Conservation (phyloP, 1,140 invertebrate genomes). For the Drosophila ananassae region DNA sequence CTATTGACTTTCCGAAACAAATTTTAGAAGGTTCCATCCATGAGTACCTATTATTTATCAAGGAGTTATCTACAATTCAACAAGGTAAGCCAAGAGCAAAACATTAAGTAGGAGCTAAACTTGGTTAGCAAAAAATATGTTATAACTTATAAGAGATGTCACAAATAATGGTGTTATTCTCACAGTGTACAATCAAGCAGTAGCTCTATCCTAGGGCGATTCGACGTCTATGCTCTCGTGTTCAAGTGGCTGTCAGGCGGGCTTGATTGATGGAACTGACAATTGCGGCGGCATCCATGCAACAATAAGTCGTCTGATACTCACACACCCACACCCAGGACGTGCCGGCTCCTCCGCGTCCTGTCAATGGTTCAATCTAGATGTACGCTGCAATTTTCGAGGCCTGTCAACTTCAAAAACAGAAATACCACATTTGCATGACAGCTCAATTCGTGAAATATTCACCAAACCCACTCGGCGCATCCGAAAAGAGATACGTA, state of each 20-base stretch:
- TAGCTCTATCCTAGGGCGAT: constrained; percentile 9
- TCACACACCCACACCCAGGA: constrained; percentile 16
- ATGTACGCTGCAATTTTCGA: constrained; percentile 73
- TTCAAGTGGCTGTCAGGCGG: constrained; percentile 55
- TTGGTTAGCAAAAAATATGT: too few relatives aligned
- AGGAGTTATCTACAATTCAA: too few relatives aligned
- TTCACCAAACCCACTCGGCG: constrained; percentile 33
- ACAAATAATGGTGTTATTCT: neutral
- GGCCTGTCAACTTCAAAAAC: constrained; percentile 80
- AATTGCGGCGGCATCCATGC: constrained; percentile 66
- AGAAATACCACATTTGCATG: constrained; percentile 80
- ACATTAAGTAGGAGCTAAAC: too few relatives aligned
- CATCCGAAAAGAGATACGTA: constrained; percentile 14
- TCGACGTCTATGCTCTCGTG: constrained; percentile 4
- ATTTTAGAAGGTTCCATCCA: too few relatives aligned
- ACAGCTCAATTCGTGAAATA: constrained; percentile 82
- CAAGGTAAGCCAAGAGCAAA: too few relatives aligned
- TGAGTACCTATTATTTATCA: too few relatives aligned
- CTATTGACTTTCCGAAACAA: neutral
- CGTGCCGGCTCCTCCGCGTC: neutral
- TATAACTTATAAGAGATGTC: too few relatives aligned
- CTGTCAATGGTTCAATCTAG: constrained; percentile 50
- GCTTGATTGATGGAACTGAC: constrained; percentile 73
- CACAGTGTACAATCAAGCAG: neutral
- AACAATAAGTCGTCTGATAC: constrained; percentile 43